Evolutionary conservation across 2,888 invertebrate genomes (phyloP).

Genomic region (Tachystola acroxantha): DNA sequence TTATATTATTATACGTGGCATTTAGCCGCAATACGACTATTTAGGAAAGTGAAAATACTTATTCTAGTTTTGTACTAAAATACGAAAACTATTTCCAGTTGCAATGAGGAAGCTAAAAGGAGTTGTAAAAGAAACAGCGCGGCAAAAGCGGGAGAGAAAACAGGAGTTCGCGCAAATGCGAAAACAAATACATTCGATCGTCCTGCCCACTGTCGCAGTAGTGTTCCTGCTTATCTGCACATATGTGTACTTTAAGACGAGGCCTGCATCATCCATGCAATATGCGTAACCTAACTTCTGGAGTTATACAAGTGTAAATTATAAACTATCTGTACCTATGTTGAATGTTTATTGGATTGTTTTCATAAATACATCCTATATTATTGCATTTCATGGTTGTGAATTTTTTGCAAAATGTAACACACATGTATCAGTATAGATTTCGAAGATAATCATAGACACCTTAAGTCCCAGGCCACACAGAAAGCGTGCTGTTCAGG

Average conservation of each 20-base stretch:
- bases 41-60: no score
- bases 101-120: slow-evolving; percentile 89
- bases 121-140: slow-evolving; percentile 88
- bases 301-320: not conserved
- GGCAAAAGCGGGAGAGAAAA: slow-evolving; percentile 90
- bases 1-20: slow-evolving; percentile 28
- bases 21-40: no score
- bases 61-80: slow-evolving; percentile 1
- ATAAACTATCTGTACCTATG: not conserved
- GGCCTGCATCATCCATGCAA: slow-evolving; percentile 71
- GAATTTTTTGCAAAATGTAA: not conserved
- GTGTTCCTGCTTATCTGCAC: slow-evolving; percentile 84
- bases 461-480: no score
- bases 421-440: no score
- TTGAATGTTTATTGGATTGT: not conserved
- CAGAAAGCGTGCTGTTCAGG: no score
- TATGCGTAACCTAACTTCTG: slow-evolving; percentile 5
- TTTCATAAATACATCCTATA: not conserved
- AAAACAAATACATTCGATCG: slow-evolving; percentile 87
- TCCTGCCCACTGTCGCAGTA: slow-evolving; percentile 84
- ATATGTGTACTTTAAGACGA: slow-evolving; percentile 89
- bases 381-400: not conserved
- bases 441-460: no score
- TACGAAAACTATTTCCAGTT: slow-evolving; percentile 30
- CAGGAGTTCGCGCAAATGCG: slow-evolving; percentile 89